Conservation (phyloP, 2,888 invertebrate genomes). For the Lochmaea capreae region DNA sequence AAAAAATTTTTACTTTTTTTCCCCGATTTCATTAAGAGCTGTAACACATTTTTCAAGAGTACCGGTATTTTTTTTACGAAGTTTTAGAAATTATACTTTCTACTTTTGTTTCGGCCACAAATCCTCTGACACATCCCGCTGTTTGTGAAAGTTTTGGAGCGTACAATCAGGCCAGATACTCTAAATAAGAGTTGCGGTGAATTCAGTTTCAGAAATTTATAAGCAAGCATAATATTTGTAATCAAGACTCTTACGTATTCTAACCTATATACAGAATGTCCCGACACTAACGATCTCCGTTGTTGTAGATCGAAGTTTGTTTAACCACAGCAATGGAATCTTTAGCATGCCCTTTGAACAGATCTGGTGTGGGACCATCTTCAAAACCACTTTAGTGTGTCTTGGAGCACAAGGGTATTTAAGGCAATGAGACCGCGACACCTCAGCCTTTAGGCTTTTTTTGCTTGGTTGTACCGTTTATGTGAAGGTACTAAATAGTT, state of each 20-base stretch:
- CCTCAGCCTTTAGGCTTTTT: too few relatives aligned
- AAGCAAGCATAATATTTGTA: neutral
- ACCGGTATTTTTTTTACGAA: neutral
- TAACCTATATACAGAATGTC: too few relatives aligned
- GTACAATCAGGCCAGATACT: neutral
- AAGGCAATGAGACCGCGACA: too few relatives aligned
- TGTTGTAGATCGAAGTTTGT: too few relatives aligned
- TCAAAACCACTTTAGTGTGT: too few relatives aligned
- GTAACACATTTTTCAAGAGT: neutral
- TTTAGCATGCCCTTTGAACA: too few relatives aligned
- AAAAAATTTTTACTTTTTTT: neutral
- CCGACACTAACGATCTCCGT: too few relatives aligned
- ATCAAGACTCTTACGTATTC: neutral
- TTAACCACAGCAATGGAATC: too few relatives aligned
- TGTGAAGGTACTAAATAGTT: too few relatives aligned
- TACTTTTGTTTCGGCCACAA: neutral
- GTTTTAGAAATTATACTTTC: neutral
- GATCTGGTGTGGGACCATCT: too few relatives aligned
- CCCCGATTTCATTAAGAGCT: neutral
- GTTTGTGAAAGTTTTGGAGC: neutral
- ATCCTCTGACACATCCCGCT: neutral
- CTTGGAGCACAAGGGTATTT: too few relatives aligned
- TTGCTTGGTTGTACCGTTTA: too few relatives aligned
- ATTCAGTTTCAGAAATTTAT: neutral
- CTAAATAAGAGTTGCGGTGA: neutral